Conservation (phyloP, 1,140 invertebrate genomes). For the Brachionus angularis region DNA sequence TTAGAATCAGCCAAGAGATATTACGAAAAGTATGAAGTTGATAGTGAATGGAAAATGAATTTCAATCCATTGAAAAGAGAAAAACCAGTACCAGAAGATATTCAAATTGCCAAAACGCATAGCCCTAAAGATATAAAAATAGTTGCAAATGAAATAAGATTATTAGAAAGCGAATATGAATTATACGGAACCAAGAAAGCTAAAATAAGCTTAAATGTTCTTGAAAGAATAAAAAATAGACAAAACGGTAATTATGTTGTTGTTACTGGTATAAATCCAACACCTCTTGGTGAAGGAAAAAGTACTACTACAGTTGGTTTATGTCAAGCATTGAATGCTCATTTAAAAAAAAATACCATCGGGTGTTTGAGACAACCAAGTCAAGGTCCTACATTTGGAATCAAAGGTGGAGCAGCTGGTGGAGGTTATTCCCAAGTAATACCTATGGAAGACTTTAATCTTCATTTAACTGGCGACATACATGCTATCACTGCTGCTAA, state of each 20-base stretch:
- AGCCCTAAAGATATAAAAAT: slow-evolving; percentile 74
- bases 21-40: slow-evolving; percentile 19
- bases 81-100: slow-evolving; percentile 65
- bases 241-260: slow-evolving; percentile 85
- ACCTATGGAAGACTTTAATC: slow-evolving; percentile 99
- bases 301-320: slow-evolving; percentile 90
- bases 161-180: slow-evolving; percentile 74
- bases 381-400: slow-evolving; percentile 93
- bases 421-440: slow-evolving; percentile 92
- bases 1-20: slow-evolving; percentile 68
- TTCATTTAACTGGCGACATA: slow-evolving; percentile 97
- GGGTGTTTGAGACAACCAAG: slow-evolving; percentile 95
- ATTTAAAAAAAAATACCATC: slow-evolving; percentile 79
- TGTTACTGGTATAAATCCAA: slow-evolving; percentile 67
- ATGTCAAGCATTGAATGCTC: slow-evolving; percentile 81
- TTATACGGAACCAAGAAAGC: slow-evolving; percentile 90
- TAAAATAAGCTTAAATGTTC: slow-evolving; percentile 79
- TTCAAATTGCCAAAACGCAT: slow-evolving; percentile 79
- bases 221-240: slow-evolving; percentile 69
- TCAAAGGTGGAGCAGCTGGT: slow-evolving; percentile 78
- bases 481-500: slow-evolving; percentile 96
- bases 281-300: slow-evolving; percentile 78
- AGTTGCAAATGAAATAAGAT: slow-evolving; percentile 70
- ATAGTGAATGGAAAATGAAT: slow-evolving; percentile 50
- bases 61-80: slow-evolving; percentile 50